Conservation (phyloP, 1,140 invertebrate species). For the Tribolium madens region DNA sequence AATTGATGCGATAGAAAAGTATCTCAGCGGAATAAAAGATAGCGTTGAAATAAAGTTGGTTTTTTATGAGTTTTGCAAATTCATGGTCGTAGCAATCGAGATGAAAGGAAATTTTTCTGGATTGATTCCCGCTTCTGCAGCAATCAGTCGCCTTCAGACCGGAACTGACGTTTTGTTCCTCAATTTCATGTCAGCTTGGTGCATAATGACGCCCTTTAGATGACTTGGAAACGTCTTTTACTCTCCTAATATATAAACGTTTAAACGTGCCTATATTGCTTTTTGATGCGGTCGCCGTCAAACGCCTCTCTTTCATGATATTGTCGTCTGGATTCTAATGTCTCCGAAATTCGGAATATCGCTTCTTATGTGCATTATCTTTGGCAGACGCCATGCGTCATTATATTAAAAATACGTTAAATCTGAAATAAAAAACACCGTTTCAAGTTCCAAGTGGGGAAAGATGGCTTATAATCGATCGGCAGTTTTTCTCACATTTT, state of each 20-base stretch:
- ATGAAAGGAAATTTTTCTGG: slow-evolving; percentile 50
- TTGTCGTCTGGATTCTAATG: slow-evolving; percentile 36
- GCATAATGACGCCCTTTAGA: slow-evolving; percentile 48
- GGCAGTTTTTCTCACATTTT: no score
- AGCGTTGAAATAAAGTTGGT: neutral
- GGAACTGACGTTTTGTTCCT: slow-evolving; percentile 52
- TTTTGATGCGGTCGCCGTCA: slow-evolving; percentile 53
- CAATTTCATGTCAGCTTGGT: slow-evolving; percentile 46
- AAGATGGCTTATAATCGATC: no score
- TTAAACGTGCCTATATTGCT: slow-evolving; percentile 55
- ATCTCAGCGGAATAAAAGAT: neutral
- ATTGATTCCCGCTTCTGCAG: slow-evolving; percentile 47
- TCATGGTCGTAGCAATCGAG: slow-evolving; percentile 7
- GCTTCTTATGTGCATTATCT: slow-evolving; percentile 36
- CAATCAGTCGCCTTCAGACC: slow-evolving; percentile 46
- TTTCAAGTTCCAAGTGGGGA: no score
- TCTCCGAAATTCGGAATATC: slow-evolving; percentile 28
- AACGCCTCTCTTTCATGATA: slow-evolving; percentile 32
- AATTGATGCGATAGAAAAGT: neutral
- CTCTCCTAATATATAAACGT: slow-evolving; percentile 50
- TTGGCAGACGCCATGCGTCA: neutral
- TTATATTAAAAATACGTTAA: slow-evolving; percentile 23
- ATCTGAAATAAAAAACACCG: no score
- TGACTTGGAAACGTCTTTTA: slow-evolving; percentile 38
- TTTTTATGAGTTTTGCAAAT: slow-evolving; percentile 30